Evolutionary conservation across 2,888 invertebrate species (phyloP), one percentile per base, ranked within the genome.

Genomic region (Eustalomyia histrio): DNA sequence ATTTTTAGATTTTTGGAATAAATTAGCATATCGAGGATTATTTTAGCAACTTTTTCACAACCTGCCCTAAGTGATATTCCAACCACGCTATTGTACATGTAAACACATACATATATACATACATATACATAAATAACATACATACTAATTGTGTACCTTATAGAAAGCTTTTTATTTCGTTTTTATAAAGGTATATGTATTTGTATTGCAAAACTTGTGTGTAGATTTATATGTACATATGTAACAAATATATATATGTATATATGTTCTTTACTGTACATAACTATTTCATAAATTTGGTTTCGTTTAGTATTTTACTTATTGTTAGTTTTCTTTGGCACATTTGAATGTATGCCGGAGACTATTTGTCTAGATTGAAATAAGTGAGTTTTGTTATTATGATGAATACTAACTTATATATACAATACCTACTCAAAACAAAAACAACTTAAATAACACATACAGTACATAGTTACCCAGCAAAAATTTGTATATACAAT

Each of bases 351-450:
- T 63, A 52, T 63, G 57, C 69, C 81, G 83, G 81, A 81, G 83
- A 83, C 83, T 76, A 81, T 68, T 78, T 83, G 83, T 81, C 83
- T 83, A 75, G 76, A 61, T 71, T 83, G 81, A 75, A 75, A 58
- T 74, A 57, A 33, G 64, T 47, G 39, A 65, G 39, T 73, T 74
- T 76, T 60, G 18, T 64, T 74, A 17, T n/a, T 57, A 17, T 65
- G 35, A 57, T 52, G 60, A 67, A 69, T 71, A 58, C 53, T 79
- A 65, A 64, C 29, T 29, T n/a, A 29, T 7, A 29, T 6, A 29
- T 29, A 29, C 29, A 29, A 29, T 29, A 29, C 29, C 64, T 60
- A 43, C 10, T 43, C 64, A 55, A 60, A 75, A 33, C 18, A 24
- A 67, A 10, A 50, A 29, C 10, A 39, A 39, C 39, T 39, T 39